Percentiles rank a stretch among this genome's conserved stretches.
Evolutionary conservation across 2,888 invertebrate genomes (phyloP).

Genomic region (Apodemia duryi): DNA sequence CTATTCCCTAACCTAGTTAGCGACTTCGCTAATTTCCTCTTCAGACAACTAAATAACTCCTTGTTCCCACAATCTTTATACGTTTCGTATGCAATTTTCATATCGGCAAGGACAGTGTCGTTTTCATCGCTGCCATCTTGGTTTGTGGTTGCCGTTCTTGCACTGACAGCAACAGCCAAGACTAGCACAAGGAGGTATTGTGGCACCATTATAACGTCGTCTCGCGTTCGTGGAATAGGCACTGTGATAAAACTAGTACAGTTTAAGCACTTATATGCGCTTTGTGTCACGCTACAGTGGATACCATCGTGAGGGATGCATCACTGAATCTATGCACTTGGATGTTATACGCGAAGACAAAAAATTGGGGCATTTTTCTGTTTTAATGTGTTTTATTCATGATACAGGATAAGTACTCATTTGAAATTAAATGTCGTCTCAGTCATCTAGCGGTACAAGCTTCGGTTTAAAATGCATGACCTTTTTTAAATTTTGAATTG

Average conservation of each 20-base stretch:
- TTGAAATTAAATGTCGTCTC: no score
- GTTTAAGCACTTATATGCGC: conserved; percentile 71
- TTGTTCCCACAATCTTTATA: conserved; percentile 88
- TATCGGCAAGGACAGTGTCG: conserved; percentile 80
- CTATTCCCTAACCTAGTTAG: conserved; percentile 85
- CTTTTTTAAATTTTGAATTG: no score
- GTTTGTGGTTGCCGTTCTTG: conserved; percentile 71
- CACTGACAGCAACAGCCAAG: conserved; percentile 72
- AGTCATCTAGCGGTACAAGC: no score
- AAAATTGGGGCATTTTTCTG: conserved; percentile 18
- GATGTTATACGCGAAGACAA: conserved; percentile 40
- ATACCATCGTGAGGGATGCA: conserved; percentile 66
- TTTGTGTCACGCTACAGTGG: conserved; percentile 73
- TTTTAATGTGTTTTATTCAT: background rate
- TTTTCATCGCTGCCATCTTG: conserved; percentile 59
- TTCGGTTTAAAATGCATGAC: no score
- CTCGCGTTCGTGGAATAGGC: conserved; percentile 61
- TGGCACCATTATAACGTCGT: conserved; percentile 74
- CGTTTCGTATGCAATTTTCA: conserved; percentile 86
- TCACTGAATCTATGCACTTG: conserved; percentile 65
- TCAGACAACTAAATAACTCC: conserved; percentile 86
- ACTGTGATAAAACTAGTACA: conserved; percentile 68
- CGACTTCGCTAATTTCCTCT: conserved; percentile 87
- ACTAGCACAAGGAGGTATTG: conserved; percentile 79
- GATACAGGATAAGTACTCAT: background rate